Conservation (phyloP, 2,113 vertebrate species). For the Tichodroma muraria region DNA sequence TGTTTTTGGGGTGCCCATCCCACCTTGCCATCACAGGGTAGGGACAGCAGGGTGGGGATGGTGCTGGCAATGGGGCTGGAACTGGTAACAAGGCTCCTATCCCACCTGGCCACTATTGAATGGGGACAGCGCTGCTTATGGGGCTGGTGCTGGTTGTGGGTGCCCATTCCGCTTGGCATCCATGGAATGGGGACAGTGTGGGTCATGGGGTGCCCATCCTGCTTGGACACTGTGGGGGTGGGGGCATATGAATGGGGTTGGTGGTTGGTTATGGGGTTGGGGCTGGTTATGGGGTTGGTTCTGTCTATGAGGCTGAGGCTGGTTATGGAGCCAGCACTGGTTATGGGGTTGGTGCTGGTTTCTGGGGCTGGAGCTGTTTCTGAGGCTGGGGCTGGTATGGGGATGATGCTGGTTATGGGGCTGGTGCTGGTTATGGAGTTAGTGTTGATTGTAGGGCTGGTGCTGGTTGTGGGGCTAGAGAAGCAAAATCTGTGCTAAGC, state of each 20-base stretch:
- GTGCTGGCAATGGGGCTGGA: neutral
- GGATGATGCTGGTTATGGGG: too few species aligned
- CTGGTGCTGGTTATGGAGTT: neutral
- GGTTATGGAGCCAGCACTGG: neutral
- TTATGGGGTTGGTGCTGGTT: neutral
- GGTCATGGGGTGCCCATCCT: neutral
- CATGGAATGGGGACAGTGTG: neutral
- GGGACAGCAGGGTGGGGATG: accelerated
- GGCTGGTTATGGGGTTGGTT: neutral
- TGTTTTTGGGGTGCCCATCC: neutral
- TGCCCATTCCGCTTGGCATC: neutral
- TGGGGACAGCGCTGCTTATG: neutral
- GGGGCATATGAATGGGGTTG: neutral
- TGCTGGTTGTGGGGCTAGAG: neutral
- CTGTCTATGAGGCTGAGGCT: neutral
- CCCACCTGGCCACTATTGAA: neutral
- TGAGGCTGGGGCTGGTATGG: neutral
- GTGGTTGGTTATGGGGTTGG: neutral
- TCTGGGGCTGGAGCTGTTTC: neutral
- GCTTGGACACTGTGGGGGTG: neutral
- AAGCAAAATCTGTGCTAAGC: neutral
- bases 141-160: neutral
- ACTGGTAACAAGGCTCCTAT: neutral
- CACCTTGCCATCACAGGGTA: neutral
- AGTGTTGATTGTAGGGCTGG: neutral